A percentile compares a stretch with the other conserved stretches of the same genome.
Conservation (phyloP, 2,888 invertebrate genomes). For the Alsophila aescularia region DNA sequence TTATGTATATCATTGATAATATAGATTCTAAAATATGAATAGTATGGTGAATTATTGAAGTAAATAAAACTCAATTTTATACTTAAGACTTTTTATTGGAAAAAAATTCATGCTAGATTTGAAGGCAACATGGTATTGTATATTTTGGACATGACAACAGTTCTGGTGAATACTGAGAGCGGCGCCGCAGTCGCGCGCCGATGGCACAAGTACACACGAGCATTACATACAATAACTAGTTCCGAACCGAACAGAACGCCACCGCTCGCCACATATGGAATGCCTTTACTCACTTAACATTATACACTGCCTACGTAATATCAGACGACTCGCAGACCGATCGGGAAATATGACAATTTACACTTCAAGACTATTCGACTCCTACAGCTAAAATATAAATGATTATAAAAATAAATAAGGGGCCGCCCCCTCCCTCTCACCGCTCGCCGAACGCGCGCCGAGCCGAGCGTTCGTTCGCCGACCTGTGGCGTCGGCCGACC, state of each 20-base stretch:
- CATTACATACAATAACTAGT: not conserved
- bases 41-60: no score
- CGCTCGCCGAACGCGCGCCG: no score
- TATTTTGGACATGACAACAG: conserved; percentile 73
- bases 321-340: conserved; percentile 44
- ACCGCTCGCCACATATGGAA: conserved; percentile 78
- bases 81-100: conserved; percentile 84
- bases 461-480: conserved; percentile 39
- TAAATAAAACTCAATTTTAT: conserved; percentile 70
- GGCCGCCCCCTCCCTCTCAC: conserved; percentile 63
- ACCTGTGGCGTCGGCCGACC: conserved; percentile 31
- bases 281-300: conserved; percentile 80
- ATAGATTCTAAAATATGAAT: no score
- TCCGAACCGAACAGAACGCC: conserved; percentile 46
- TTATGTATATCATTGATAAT: no score
- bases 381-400: conserved; percentile 79
- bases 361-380: conserved; percentile 67
- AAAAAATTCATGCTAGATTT: conserved; percentile 82
- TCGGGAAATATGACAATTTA: conserved; percentile 55
- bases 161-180: conserved; percentile 36
- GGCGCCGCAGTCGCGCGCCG: conserved; percentile 30
- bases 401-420: conserved; percentile 84
- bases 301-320: conserved; percentile 66
- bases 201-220: conserved; percentile 8
- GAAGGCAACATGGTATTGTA: conserved; percentile 85